Evolutionary conservation across 2,113 vertebrate genomes (phyloP), one percentile per base, ranked within the genome.

Genomic region (Indicator indicator): DNA sequence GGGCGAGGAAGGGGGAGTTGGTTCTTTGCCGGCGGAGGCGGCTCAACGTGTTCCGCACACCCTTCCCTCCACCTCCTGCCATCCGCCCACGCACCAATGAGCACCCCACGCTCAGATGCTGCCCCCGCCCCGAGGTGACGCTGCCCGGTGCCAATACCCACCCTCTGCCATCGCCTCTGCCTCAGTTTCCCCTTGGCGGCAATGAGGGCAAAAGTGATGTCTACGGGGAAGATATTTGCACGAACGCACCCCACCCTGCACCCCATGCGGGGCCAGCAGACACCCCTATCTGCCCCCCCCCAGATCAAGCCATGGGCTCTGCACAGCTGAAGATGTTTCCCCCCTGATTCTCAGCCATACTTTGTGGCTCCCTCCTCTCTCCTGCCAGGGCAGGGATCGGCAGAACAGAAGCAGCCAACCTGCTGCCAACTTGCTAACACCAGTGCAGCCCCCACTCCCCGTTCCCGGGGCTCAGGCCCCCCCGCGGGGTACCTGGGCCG

Each of bases 401-500:
- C 64, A 52, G 36, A 46, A n/a, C 86, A 11, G 0, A 5, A 19
- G n/a, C 60, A 54, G 63, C 20, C 2, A 26, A 20, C 6, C 52
- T 20, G 40, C 52, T 7, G 9, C 54, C 68, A 33, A 8, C 4
- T 3, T n/a, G 46, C 11, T 16, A 23, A 21, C 38, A 16, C 6
- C 44, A 38, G 74, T 21, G 30, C 32, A 36, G 42, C 36, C 14
- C 71, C 87, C 4, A 20, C 52, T 38, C 26, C 71, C 84, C 50
- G 0, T 8, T 20, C 16, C 23, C 9, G 26, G 70, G 65, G 52
- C 5, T 26, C 64, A 27, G 64, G 33, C 58, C 50, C 19, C 26
- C 24, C 62, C 38, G 5, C 18, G 50, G 74, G 30, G 36, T 97
- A 97, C 97, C 97, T 97, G 91, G 94, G 91, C 64, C 91, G 91